These are phyloP conservation scores for Colistium nudipinnis DNA, from an alignment of 2,113 vertebrate species.

Conservation along the genomic window DNA sequence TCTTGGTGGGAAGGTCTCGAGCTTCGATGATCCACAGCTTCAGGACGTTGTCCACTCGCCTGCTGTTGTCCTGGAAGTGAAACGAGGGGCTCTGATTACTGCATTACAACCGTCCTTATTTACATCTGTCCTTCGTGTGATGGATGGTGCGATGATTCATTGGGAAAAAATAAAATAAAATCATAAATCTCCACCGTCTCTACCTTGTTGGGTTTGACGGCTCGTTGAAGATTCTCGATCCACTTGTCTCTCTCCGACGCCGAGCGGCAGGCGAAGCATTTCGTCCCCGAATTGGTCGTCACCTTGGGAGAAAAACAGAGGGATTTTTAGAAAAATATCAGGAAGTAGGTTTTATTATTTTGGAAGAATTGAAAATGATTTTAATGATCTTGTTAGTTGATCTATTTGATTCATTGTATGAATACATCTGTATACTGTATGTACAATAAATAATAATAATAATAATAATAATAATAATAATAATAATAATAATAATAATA, in stretches of 20 bases:
- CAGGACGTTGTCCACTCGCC: conserved; percentile 94
- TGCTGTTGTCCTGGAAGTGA: conserved; percentile 91
- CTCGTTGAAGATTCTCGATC: conserved; percentile 95
- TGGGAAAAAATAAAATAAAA: not conserved
- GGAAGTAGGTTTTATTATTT: too few species aligned
- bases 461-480: too few species aligned
- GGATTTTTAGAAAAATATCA: not conserved
- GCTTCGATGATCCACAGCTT: conserved; percentile 98
- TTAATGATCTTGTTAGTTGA: too few species aligned
- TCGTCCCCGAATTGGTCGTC: conserved; percentile 92
- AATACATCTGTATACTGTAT: too few species aligned
- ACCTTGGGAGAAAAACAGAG: conserved; percentile 80
- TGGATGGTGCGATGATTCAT: not conserved
- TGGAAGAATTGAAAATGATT: too few species aligned
- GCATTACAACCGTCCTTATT: conserved; percentile 65
- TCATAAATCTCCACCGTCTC: not conserved
- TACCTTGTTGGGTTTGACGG: conserved; percentile 96
- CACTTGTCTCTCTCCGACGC: conserved; percentile 95
- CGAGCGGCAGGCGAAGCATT: conserved; percentile 95
- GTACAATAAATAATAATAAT: too few species aligned
- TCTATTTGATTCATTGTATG: too few species aligned
- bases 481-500: too few species aligned
- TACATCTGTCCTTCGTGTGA: conserved; percentile 21
- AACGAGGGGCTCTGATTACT: conserved; percentile 66
- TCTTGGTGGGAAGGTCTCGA: conserved; percentile 94